A percentile compares a stretch with the other conserved stretches of the same genome.
These are phyloP conservation scores for Digitonthophagus gazella DNA, from an alignment of 2,888 invertebrate genomes.

Conservation along the genomic window DNA sequence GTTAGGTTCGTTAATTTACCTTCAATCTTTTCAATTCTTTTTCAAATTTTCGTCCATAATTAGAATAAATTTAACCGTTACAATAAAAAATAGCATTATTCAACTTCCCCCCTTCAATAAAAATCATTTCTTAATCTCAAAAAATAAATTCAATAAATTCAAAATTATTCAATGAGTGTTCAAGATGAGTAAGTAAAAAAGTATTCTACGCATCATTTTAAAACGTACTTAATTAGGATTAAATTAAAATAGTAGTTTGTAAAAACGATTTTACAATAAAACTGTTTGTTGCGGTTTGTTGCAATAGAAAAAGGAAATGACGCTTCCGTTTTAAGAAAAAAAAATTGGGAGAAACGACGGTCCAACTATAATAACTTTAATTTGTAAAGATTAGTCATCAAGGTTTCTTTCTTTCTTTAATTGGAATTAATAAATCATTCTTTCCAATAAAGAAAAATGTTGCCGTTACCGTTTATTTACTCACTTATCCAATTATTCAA, in stretches of 20 bases:
- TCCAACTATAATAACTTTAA: neutral
- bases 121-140: neutral
- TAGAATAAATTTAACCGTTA: too few species aligned
- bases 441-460: too few species aligned
- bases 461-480: neutral
- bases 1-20: too few species aligned
- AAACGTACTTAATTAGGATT: neutral
- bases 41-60: too few species aligned
- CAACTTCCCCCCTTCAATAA: too few species aligned
- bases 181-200: neutral
- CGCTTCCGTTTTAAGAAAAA: neutral
- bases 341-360: neutral
- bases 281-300: neutral
- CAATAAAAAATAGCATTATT: too few species aligned
- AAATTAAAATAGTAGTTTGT: neutral
- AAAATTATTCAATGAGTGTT: too few species aligned
- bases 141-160: neutral
- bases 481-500: too few species aligned
- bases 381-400: neutral
- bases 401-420: neutral
- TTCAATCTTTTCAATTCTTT: too few species aligned
- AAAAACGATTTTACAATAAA: neutral
- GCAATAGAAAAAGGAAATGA: neutral
- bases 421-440: neutral
- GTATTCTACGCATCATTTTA: neutral